Evolutionary conservation across 2,888 invertebrate genomes (phyloP).

Genomic region (Ceratothoa steindachneri): DNA sequence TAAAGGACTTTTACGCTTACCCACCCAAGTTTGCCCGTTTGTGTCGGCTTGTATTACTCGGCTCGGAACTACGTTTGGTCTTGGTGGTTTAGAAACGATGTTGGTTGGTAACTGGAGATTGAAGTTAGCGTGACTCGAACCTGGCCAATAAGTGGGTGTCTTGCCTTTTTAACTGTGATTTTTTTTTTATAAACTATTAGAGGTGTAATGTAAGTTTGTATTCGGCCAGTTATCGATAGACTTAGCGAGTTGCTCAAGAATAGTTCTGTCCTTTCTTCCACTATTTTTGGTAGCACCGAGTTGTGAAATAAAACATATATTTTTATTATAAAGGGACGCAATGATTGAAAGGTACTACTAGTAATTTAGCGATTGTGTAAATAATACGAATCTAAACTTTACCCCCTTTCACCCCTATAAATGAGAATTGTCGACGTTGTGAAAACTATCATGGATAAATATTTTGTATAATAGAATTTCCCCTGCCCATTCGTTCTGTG

Average conservation of each 20-base stretch:
- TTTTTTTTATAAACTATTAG: neutral
- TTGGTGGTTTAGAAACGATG: neutral
- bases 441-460: no score
- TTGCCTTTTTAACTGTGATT: neutral
- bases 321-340: neutral
- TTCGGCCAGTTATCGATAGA: conserved; percentile 6
- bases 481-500: no score
- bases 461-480: no score
- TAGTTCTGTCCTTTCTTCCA: neutral
- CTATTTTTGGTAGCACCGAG: neutral
- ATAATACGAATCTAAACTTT: no score
- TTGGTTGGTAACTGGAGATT: neutral
- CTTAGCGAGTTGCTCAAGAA: neutral
- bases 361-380: no score
- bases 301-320: neutral
- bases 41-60: neutral
- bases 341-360: neutral
- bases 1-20: neutral
- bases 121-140: conserved; percentile 1
- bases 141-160: no score
- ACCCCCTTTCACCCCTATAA: no score
- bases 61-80: neutral
- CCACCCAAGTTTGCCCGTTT: neutral
- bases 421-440: no score
- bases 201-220: neutral